Evolutionary conservation across 2,888 invertebrate genomes (phyloP), one percentile per base, ranked within the genome.

Genomic region (Caenorhabditis zanzibari): DNA sequence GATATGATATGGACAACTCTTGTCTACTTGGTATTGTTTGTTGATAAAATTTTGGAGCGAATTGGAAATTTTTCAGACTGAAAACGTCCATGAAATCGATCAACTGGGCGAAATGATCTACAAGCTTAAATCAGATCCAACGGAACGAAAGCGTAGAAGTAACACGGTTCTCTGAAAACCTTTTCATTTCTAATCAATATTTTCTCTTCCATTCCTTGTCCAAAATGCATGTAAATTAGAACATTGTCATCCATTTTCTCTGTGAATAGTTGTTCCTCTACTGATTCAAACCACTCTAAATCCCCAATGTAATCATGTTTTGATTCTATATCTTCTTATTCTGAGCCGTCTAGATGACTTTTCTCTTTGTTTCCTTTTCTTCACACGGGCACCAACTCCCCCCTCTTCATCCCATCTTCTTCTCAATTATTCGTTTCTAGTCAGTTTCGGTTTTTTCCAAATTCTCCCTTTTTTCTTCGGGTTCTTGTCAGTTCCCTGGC

Each of bases 1-100:
- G 88, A 90, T 64, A 91, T 91, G 91, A 89, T 91, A 44, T 91
- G 91, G 91, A 85, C 81, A 6, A 88, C 89, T 12, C 72, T 91
- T 22, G 71, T 88, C 16, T 90, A 88, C 73, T 86, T 91, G 71
- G 87, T 87, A 52, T 59, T 71, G 75, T 63, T 52, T 19, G 5
- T 54, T 41, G 49, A 35, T 22, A 32, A 16, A 28, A 16, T 16
- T 24, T 52, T 49, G 14, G 5, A 47, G 5, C 19, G 10, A 16
- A 44, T 5, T 44, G 16, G 16, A 44, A 32, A 64, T n/a, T 71
- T 85, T 85, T 54, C 81, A 87, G 88, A 66, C 77, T 4, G 85
- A 86, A 26, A 88, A 88, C 68, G 81, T 86, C 9, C 69, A 77
- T 38, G 86, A 88, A 68, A 84, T 88, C 32, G 88, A 88, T 69